A percentile compares a stretch with the other conserved stretches of the same genome.
Conservation (phyloP, 2,797 vertebrate species). For the Nannoperca australis region DNA sequence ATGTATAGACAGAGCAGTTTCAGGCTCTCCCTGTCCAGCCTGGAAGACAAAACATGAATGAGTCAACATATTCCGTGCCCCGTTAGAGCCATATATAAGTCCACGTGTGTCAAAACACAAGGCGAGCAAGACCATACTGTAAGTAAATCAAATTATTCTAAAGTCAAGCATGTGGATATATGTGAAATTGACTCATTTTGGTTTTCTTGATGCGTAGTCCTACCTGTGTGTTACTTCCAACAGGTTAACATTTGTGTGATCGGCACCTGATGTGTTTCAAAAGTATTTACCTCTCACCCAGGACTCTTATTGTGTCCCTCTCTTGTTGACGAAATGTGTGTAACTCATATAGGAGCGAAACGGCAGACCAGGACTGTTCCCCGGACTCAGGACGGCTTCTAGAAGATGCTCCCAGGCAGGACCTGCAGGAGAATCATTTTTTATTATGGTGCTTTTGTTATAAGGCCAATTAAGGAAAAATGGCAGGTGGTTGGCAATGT, state of each 20-base stretch:
- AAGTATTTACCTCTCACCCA: constrained; percentile 69
- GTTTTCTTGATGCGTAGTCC: background rate
- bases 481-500: background rate
- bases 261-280: background rate
- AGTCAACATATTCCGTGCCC: background rate
- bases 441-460: background rate
- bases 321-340: constrained; percentile 67
- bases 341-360: constrained; percentile 70
- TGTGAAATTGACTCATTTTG: background rate
- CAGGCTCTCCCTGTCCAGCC: constrained; percentile 64
- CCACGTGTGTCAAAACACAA: background rate
- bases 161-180: background rate
- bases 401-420: constrained; percentile 17
- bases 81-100: background rate
- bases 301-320: constrained; percentile 58
- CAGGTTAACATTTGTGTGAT: background rate
- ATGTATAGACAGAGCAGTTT: constrained; percentile 74
- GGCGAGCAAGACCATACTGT: background rate
- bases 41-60: constrained; percentile 41
- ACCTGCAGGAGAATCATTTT: constrained; percentile 36
- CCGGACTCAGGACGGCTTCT: constrained; percentile 20
- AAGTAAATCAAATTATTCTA: background rate
- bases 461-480: background rate
- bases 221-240: background rate
- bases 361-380: constrained; percentile 73